Conservation (phyloP, 2,888 invertebrate genomes). For the Eremobia ochroleuca region DNA sequence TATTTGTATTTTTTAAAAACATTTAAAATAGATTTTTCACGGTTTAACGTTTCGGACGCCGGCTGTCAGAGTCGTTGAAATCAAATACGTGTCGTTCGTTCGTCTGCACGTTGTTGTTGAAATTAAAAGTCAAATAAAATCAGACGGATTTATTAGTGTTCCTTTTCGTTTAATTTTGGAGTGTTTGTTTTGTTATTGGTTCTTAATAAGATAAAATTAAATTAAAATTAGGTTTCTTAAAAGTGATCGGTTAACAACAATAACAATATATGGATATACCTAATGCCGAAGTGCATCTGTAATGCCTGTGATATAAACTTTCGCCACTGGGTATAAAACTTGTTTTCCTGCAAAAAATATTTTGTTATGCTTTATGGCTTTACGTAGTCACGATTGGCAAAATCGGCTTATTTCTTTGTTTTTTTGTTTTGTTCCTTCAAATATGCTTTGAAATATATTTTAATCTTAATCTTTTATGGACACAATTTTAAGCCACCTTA, state of each 20-base stretch:
- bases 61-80: conserved; percentile 80
- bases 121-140: conserved; percentile 48
- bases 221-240: conserved; percentile 59
- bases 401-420: conserved; percentile 67
- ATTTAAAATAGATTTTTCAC: conserved; percentile 53
- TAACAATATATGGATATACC: conserved; percentile 82
- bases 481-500: conserved; percentile 54
- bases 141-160: conserved; percentile 70
- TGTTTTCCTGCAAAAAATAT: conserved; percentile 62
- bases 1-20: conserved; percentile 55
- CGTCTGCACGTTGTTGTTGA: conserved; percentile 71
- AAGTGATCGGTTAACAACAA: conserved; percentile 76
- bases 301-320: conserved; percentile 87
- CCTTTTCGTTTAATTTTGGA: conserved; percentile 66
- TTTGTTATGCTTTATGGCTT: conserved; percentile 74
- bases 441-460: conserved; percentile 26
- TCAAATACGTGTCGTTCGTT: conserved; percentile 82
- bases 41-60: conserved; percentile 70
- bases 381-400: conserved; percentile 73
- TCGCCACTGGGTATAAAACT: conserved; percentile 85
- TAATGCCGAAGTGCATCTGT: conserved; percentile 87
- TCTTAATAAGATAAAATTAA: conserved; percentile 61
- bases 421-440: conserved; percentile 28
- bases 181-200: conserved; percentile 72
- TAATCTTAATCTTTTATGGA: conserved; percentile 19